phyloP scores from a whole-genome alignment of 2,888 invertebrate genomes.

The Eristalinus aeneus region DNA sequence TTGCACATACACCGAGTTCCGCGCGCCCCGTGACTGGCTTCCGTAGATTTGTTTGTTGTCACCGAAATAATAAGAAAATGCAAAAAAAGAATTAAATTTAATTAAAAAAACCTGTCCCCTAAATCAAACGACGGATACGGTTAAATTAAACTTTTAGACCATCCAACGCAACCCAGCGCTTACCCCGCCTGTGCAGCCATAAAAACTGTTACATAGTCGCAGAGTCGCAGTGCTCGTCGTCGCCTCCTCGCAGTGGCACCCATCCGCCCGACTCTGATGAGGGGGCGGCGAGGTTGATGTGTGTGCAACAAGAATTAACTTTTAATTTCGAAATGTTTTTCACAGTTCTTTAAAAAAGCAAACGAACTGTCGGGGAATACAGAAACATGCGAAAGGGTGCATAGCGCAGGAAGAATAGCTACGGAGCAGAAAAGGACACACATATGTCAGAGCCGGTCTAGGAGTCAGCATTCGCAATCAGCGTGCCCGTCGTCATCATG shows the following conservation, averaged over 20 bases:
- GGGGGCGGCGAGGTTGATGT: constrained; percentile 19
- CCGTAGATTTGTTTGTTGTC: constrained; percentile 59
- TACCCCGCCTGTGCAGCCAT: constrained; percentile 11
- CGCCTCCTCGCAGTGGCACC: background rate
- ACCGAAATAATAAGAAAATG: constrained; percentile 52
- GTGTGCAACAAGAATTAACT: constrained; percentile 61
- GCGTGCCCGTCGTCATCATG: constrained; percentile 22
- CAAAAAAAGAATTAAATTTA: constrained; percentile 34
- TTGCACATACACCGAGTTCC: background rate
- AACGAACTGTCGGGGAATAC: constrained; percentile 45
- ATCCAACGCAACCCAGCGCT: constrained; percentile 6
- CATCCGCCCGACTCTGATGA: background rate
- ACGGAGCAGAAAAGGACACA: constrained; percentile 34
- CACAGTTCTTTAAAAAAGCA: constrained; percentile 62
- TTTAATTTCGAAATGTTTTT: constrained; percentile 63
- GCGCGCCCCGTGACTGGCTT: constrained; percentile 12
- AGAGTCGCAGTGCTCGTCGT: constrained; percentile 4
- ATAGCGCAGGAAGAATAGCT: constrained; percentile 3
- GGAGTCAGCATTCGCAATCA: constrained; percentile 31
- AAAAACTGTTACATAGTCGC: constrained; percentile 43
- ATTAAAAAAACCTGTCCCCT: constrained; percentile 60
- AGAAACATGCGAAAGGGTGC: background rate
- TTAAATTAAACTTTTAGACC: constrained; percentile 59
- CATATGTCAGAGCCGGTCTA: constrained; percentile 17
- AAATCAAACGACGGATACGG: constrained; percentile 62